These are phyloP conservation scores for Agrilus cyanescens DNA, from an alignment of 2,888 invertebrate genomes.

Conservation along the genomic window DNA sequence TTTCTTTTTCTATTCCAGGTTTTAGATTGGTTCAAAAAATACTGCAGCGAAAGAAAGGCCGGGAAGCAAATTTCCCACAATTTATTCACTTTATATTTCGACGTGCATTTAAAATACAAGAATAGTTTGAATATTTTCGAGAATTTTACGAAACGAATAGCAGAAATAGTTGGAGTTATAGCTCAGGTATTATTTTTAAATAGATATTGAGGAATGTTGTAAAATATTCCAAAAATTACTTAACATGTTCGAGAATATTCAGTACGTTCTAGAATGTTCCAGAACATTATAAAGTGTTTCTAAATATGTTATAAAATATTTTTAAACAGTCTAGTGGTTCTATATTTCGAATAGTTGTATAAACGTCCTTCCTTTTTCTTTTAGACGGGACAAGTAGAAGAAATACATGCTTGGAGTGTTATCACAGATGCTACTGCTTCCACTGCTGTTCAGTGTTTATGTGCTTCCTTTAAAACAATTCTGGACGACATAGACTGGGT, in stretches of 20 bases:
- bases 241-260: too few species aligned
- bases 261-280: too few species aligned
- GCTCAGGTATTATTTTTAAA: constrained; percentile 29
- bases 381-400: constrained; percentile 23
- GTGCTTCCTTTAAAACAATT: constrained; percentile 29
- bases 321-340: too few species aligned
- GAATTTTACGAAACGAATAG: constrained; percentile 34
- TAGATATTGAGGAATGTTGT: too few species aligned
- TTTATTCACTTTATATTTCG: constrained; percentile 31
- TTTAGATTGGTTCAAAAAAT: constrained; percentile 32
- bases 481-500: constrained; percentile 36
- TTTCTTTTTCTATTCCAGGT: constrained; percentile 23
- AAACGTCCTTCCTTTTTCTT: constrained; percentile 3
- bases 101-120: constrained; percentile 29
- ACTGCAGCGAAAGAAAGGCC: constrained; percentile 25
- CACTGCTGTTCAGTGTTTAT: constrained; percentile 31
- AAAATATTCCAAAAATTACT: too few species aligned
- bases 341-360: not conserved
- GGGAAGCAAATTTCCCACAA: constrained; percentile 24
- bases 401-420: constrained; percentile 26
- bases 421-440: constrained; percentile 30
- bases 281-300: too few species aligned
- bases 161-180: constrained; percentile 33
- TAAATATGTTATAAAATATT: too few species aligned
- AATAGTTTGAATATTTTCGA: constrained; percentile 32